A percentile compares a stretch with the other conserved stretches of the same genome.
These are phyloP conservation scores for Sebastolobus alascanus DNA, from an alignment of 2,797 vertebrate species.

Conservation along the genomic window DNA sequence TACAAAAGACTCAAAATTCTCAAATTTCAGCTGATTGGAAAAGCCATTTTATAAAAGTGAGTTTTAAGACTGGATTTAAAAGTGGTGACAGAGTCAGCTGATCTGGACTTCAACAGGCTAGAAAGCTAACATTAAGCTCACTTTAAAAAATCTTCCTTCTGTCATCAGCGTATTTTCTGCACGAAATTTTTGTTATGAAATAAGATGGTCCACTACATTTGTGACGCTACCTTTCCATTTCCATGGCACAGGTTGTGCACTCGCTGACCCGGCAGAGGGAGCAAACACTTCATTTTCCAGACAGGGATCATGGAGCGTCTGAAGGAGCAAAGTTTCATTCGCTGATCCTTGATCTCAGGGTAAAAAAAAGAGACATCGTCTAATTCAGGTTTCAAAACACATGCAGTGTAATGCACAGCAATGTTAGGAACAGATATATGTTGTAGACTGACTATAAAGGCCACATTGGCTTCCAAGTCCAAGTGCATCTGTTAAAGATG, in stretches of 20 bases:
- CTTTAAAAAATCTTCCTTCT: not conserved
- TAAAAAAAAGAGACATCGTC: not conserved
- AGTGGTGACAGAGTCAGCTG: no score
- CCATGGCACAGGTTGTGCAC: not conserved
- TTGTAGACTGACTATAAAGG: not conserved
- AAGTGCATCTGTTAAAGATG: not conserved
- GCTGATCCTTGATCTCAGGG: not conserved
- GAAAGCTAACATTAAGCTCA: not conserved
- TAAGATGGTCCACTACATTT: not conserved
- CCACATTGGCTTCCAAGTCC: not conserved
- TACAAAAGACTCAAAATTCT: no score
- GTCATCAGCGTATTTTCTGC: not conserved
- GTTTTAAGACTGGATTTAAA: no score
- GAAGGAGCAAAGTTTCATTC: not conserved
- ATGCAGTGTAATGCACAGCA: not conserved
- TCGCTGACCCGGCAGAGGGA: not conserved
- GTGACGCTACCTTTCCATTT: not conserved
- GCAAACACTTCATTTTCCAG: not conserved
- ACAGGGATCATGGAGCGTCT: not conserved
- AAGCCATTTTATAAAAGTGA: no score
- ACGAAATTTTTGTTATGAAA: not conserved
- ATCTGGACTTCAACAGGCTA: not conserved
- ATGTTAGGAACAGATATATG: not conserved
- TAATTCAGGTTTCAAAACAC: constrained; percentile 7
- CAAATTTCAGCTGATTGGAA: no score